Percentiles rank a stretch among this genome's conserved stretches.
These are phyloP conservation scores for Fringilla coelebs DNA, from an alignment of 2,797 vertebrate species.

Conservation along the genomic window DNA sequence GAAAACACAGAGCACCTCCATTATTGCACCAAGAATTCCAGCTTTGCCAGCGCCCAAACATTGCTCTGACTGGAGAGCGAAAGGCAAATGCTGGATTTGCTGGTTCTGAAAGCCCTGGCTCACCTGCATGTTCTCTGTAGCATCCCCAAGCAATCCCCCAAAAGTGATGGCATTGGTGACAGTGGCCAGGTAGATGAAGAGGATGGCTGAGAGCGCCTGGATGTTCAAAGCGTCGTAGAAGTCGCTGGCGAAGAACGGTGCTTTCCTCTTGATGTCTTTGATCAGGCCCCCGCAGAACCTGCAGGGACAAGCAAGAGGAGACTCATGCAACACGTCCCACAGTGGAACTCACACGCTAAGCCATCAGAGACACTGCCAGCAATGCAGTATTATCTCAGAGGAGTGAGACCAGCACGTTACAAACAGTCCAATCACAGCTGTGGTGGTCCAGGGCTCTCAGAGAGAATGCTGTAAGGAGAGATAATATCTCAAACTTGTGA, in stretches of 20 bases:
- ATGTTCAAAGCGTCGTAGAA: slow-evolving; percentile 93
- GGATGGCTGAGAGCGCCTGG: slow-evolving; percentile 91
- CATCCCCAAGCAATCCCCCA: slow-evolving; percentile 94
- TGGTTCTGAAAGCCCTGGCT: slow-evolving; percentile 9
- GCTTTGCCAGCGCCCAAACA: not conserved
- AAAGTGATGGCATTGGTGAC: slow-evolving; percentile 99
- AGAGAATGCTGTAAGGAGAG: not conserved
- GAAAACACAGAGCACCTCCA: not conserved
- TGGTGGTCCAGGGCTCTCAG: not conserved
- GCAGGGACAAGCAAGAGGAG: not conserved
- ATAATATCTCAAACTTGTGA: not conserved
- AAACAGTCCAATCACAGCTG: not conserved
- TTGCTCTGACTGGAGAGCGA: not conserved
- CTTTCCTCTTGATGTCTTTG: slow-evolving; percentile 96
- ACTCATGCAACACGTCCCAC: not conserved
- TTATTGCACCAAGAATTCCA: not conserved
- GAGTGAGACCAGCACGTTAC: not conserved
- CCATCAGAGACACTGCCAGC: not conserved
- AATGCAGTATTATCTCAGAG: not conserved
- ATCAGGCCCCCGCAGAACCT: slow-evolving; percentile 95
- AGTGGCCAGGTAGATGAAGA: slow-evolving; percentile 98
- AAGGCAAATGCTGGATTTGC: not conserved
- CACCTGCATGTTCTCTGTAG: slow-evolving; percentile 99
- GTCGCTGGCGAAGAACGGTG: slow-evolving; percentile 91
- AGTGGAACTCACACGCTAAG: not conserved